These are phyloP conservation scores for Anthopleura xanthogrammica DNA, from an alignment of 92 coral and sea anemone species.

Conservation along the genomic window DNA sequence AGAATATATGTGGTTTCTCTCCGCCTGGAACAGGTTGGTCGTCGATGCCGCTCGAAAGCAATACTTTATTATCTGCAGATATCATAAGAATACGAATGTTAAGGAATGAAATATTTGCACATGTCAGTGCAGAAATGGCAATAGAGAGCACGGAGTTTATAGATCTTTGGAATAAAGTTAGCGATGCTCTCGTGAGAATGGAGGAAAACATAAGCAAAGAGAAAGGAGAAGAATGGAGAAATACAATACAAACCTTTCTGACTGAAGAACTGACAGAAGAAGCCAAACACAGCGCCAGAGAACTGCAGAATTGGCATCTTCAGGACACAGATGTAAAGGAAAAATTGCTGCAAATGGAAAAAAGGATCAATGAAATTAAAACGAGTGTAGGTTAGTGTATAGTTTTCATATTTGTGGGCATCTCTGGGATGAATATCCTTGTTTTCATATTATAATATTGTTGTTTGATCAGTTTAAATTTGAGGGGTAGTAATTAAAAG, in stretches of 20 bases:
- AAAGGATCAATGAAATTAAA: slow-evolving; percentile 13
- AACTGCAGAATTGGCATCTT: slow-evolving; percentile 48
- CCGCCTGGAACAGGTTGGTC: slow-evolving; percentile 43
- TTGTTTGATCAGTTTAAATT: no score
- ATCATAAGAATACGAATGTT: slow-evolving; percentile 37
- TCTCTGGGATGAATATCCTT: no score
- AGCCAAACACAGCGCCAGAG: slow-evolving; percentile 30
- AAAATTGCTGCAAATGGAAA: slow-evolving; percentile 7
- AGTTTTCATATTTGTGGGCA: neutral
- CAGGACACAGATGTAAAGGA: slow-evolving; percentile 44
- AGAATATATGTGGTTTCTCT: slow-evolving; percentile 27
- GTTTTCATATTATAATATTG: no score
- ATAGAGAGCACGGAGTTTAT: slow-evolving; percentile 30
- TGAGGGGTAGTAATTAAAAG: no score
- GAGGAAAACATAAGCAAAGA: slow-evolving; percentile 17
- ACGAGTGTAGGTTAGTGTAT: slow-evolving; percentile 15
- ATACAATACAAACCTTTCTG: slow-evolving; percentile 17
- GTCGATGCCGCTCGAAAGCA: slow-evolving; percentile 22
- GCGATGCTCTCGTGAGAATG: slow-evolving; percentile 46
- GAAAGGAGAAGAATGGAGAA: slow-evolving; percentile 41
- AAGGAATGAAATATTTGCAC: slow-evolving; percentile 53
- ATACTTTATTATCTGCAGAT: slow-evolving; percentile 38
- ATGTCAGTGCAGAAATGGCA: slow-evolving; percentile 40
- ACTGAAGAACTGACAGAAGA: slow-evolving; percentile 40
- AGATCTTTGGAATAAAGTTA: slow-evolving; percentile 39